These are phyloP conservation scores for Caenorhabditis sp. DNA, from an alignment of 2,888 invertebrate species.

Conservation along the genomic window DNA sequence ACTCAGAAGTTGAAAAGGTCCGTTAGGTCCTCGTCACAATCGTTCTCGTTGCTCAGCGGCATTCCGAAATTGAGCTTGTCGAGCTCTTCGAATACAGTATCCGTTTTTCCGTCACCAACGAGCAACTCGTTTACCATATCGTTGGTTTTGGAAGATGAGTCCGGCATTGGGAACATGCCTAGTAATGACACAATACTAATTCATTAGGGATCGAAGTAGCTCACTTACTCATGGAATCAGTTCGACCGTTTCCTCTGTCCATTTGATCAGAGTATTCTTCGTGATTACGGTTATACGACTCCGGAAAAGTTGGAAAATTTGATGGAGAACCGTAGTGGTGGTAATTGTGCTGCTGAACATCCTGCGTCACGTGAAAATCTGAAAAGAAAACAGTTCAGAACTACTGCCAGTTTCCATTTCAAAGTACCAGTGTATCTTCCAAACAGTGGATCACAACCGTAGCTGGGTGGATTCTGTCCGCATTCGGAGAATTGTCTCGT, in stretches of 20 bases:
- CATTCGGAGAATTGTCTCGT: background rate
- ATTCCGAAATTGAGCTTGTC: slow-evolving; percentile 44
- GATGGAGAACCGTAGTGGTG: background rate
- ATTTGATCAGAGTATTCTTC: background rate
- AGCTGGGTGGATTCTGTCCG: slow-evolving; percentile 9
- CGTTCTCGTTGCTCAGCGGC: slow-evolving; percentile 14
- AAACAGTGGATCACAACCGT: slow-evolving; percentile 33
- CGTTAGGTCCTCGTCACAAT: slow-evolving; percentile 25
- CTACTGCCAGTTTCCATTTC: too few species aligned
- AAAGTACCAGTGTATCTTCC: slow-evolving; percentile 34
- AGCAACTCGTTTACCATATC: slow-evolving; percentile 28
- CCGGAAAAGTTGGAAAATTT: background rate
- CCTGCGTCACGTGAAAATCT: slow-evolving; percentile 37
- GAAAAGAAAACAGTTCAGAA: too few species aligned
- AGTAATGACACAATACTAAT: too few species aligned
- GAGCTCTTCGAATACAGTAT: slow-evolving; percentile 38
- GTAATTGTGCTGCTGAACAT: background rate
- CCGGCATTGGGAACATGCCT: background rate
- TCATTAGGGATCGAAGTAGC: too few species aligned
- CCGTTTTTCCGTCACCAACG: background rate
- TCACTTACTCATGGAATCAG: background rate
- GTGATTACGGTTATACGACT: background rate
- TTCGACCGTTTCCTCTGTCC: background rate
- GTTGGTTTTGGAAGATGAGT: background rate
- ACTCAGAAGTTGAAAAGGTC: slow-evolving; percentile 21